Base-by-base conservation (phyloP, 2,888 invertebrate genomes). In the Hirtodrosophila cameraria region DNA sequence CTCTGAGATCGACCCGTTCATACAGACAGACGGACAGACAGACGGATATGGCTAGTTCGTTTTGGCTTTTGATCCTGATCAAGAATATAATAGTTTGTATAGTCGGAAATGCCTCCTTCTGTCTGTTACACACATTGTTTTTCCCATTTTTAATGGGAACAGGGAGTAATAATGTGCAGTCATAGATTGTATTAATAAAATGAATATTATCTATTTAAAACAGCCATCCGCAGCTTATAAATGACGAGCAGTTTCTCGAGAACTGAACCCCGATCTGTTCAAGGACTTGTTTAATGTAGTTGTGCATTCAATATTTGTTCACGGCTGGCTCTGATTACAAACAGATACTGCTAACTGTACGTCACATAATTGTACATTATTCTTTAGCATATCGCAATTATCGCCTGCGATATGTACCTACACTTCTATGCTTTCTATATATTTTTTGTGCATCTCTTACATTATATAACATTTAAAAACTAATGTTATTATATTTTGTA, bases 211-310 rank as follows among this genome's bases (percentile, higher is more conserved):
- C n/a, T 3, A 5, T 25, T 12, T 30, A 3, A 1, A 11, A 7
- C 27, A 76, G 75, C 27, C 91, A 92, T 5, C 91, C 91, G 0
- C 75, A 78, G 12, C 90, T 92, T 39, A 60, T 92, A 42, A 88
- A 91, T 31, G 87, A 91, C 4, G 91, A 92, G 42, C 71, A 89
- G 9, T 93, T 93, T 78, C 87, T 90, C 13, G 84, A 88, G 43
- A 91, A 92, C 54, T 93, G 93, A 80, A 92, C 93, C 45, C 49
- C 38, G 30, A 59, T 53, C 72, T 45, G 42, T 35, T 16, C 52
- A 57, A 63, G 52, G n/a, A 11, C 20, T 66, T 68, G 62, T 53
- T 61, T 57, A 42, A 43, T 54, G 23, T 66, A 78, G 38, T 82
- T 76, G 64, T 74, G 71, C 33, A 55, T 61, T 76, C 62, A 53